phyloP scores from a whole-genome alignment of 2,797 vertebrate species.

The Thalassophryne amazonica region DNA sequence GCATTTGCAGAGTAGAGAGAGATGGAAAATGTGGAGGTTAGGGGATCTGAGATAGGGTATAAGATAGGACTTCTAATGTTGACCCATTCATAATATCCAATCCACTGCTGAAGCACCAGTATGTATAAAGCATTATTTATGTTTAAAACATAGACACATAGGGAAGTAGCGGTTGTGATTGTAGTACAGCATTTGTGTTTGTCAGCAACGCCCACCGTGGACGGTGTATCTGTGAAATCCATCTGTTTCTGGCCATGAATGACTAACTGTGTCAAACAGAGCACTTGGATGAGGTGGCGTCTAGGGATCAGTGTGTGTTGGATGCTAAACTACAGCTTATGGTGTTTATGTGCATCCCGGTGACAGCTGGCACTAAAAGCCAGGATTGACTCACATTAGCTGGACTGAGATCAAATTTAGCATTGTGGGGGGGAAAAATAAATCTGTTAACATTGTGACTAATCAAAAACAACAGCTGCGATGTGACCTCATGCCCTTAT shows the following conservation, averaged over 20 bases:
- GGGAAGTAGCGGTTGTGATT: slow-evolving; percentile 17
- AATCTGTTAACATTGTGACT: slow-evolving; percentile 41
- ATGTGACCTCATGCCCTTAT: slow-evolving; percentile 48
- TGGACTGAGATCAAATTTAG: slow-evolving; percentile 44
- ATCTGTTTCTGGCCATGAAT: slow-evolving; percentile 54
- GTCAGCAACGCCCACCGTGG: slow-evolving; percentile 40
- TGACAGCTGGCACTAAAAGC: slow-evolving; percentile 31
- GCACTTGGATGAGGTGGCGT: slow-evolving; percentile 44
- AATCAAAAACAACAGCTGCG: slow-evolving; percentile 51
- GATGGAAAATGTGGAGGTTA: no score
- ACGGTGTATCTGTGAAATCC: slow-evolving; percentile 49
- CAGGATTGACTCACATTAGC: slow-evolving; percentile 57
- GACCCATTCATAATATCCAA: no score
- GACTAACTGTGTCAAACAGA: slow-evolving; percentile 64
- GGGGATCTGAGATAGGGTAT: no score
- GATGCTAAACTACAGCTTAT: slow-evolving; percentile 49
- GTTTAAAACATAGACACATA: no score
- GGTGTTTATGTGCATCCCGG: slow-evolving; percentile 62
- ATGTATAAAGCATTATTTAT: no score
- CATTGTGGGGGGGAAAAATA: slow-evolving; percentile 8
- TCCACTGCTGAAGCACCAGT: no score
- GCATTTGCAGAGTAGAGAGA: no score
- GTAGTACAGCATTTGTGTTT: slow-evolving; percentile 26
- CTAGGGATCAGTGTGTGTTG: slow-evolving; percentile 21
- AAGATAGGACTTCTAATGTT: no score